Conservation (phyloP, 2,888 invertebrate genomes). For the Cloeon dipterum region DNA sequence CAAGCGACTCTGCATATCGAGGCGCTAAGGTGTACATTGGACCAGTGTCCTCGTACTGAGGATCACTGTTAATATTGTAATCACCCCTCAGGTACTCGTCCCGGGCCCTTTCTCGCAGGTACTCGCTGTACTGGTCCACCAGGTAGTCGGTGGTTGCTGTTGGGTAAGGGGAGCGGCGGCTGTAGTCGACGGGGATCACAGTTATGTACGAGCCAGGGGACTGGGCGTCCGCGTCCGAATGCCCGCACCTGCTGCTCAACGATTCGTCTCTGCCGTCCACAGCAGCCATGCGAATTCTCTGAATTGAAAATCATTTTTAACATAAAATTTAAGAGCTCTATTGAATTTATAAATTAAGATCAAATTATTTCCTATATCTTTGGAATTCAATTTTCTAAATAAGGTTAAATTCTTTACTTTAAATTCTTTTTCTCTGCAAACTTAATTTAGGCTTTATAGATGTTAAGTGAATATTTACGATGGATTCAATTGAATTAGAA, state of each 20-base stretch:
- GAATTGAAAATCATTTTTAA: too few species aligned
- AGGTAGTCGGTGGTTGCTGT: conserved; percentile 25
- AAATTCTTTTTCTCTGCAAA: too few species aligned
- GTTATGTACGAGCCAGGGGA: conserved; percentile 21
- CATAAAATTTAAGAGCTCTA: too few species aligned
- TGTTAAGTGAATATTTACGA: too few species aligned
- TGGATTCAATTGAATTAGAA: too few species aligned
- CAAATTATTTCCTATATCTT: too few species aligned
- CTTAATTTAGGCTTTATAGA: too few species aligned
- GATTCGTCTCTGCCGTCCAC: not conserved
- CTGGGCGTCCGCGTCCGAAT: not conserved
- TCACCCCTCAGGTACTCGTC: conserved; percentile 10
- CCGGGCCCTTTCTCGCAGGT: conserved; percentile 9
- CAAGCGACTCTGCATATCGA: conserved; percentile 16
- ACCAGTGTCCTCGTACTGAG: conserved; percentile 27
- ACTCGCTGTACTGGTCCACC: conserved; percentile 21
- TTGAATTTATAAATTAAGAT: too few species aligned
- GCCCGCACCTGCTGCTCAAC: not conserved
- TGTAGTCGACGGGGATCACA: conserved; percentile 33
- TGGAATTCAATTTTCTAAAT: too few species aligned
- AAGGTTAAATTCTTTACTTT: too few species aligned
- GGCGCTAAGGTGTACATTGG: conserved; percentile 35
- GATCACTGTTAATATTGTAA: conserved; percentile 15
- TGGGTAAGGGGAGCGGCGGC: conserved; percentile 25
- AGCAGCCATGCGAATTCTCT: not conserved